These are phyloP conservation scores for Caenorhabditis sulstoni DNA, from an alignment of 2,888 invertebrate species.

Conservation along the genomic window DNA sequence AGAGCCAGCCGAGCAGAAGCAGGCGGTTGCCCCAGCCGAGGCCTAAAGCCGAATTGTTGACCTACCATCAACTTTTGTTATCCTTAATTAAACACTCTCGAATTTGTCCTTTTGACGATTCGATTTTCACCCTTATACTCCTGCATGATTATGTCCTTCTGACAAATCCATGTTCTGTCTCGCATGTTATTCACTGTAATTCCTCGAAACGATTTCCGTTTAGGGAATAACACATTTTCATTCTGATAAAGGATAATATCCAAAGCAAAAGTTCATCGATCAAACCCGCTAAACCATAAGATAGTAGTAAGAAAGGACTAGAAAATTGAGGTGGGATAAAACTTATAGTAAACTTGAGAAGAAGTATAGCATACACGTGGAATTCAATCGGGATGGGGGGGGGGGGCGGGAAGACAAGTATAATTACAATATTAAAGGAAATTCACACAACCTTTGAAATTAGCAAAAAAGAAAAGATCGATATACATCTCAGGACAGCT, in stretches of 20 bases:
- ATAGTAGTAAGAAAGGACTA: too few relatives aligned
- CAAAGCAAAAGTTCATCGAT: too few relatives aligned
- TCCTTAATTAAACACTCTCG: slow-evolving; percentile 29
- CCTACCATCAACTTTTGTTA: slow-evolving; percentile 43
- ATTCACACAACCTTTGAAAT: background rate
- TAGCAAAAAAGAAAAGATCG: too few relatives aligned
- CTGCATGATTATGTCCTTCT: slow-evolving; percentile 1
- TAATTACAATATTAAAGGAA: background rate
- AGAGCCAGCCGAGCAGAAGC: slow-evolving; percentile 26
- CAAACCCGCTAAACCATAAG: too few relatives aligned
- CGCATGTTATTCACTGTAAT: too few relatives aligned
- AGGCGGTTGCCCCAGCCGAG: slow-evolving; percentile 34
- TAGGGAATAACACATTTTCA: too few relatives aligned
- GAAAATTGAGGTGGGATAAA: too few relatives aligned
- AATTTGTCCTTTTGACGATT: slow-evolving; percentile 26
- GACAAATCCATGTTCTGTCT: background rate
- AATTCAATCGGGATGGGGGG: too few relatives aligned
- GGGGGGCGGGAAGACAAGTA: slow-evolving; percentile 1
- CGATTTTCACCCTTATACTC: background rate
- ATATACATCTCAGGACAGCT: slow-evolving; percentile 83
- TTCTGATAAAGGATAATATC: too few relatives aligned
- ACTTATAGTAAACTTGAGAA: too few relatives aligned
- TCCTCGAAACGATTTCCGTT: too few relatives aligned
- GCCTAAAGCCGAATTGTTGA: slow-evolving; percentile 42
- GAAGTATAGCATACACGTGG: too few relatives aligned